Evolutionary conservation across 2,113 vertebrate species (phyloP), one percentile per base, ranked within the genome.

Genomic region (Vombatus ursinus): DNA sequence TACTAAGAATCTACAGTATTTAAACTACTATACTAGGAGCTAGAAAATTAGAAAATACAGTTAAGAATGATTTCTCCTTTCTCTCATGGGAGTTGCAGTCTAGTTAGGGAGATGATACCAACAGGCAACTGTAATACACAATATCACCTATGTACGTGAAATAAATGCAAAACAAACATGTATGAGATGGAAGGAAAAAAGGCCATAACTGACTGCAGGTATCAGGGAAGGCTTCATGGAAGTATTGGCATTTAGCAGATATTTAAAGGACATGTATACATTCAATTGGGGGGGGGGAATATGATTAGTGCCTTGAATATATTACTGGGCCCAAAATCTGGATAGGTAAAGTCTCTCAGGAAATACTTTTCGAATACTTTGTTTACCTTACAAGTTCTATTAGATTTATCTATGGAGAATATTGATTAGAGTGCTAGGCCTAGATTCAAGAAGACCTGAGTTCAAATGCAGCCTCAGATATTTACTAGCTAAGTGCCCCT

Each of bases 171-270:
- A 68, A 68, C 12, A 68, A 68, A 68, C 11, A 16, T 37, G 61
- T n/a, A 37, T n/a, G 31, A 68, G 12, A 12, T 68, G 37, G 23
- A 37, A 68, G 7, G 61, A 28, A 16, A 16, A 57, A 68, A 68
- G 31, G 61, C 31, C 11, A 57, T 28, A 2, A 68, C 16, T 68
- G 31, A 14, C 61, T n/a, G 12, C 31, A 16, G 31, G 3, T 68
- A 37, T 68, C 12, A n/a, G 31, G 31, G 61, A 68, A 68, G 31
- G 31, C 31, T 68, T 0, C 2, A 47, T 2, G 0, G 7, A 54
- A 1, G 31, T 14, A 1, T 0, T 3, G 14, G 0, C 0, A 68
- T 68, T 37, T 68, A 68, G 12, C 61, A 37, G 61, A 3, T 37
- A 31, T 61, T 61, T 61, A 61, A 61, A 31, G 28, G 28, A 61